phyloP scores from a whole-genome alignment of 2,113 vertebrate genomes.

The Cettia cetti region DNA sequence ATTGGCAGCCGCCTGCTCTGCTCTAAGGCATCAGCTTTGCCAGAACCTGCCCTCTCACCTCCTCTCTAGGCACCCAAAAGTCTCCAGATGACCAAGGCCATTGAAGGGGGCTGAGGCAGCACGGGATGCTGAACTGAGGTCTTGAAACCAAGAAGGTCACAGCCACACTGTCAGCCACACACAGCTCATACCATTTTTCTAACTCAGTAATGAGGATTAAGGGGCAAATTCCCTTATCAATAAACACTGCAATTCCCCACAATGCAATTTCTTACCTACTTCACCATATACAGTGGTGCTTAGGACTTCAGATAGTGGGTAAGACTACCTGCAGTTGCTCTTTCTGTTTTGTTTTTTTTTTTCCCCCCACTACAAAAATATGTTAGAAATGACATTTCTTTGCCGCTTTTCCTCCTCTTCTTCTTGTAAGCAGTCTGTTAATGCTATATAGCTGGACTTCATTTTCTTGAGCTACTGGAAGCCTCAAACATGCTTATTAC shows the following conservation, averaged over 20 bases:
- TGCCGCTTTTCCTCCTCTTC: neutral
- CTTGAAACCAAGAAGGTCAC: neutral
- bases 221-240: neutral
- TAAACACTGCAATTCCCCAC: neutral
- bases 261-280: neutral
- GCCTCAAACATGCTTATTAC: neutral
- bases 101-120: neutral
- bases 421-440: neutral
- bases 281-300: neutral
- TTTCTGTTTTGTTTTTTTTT: neutral
- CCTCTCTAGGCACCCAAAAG: neutral
- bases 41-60: neutral
- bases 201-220: neutral
- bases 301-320: neutral
- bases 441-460: neutral
- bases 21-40: neutral
- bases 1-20: neutral
- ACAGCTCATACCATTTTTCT: neutral
- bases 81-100: neutral
- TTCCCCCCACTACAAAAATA: neutral
- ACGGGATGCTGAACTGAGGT: fast-evolving
- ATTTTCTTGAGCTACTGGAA: neutral
- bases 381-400: neutral
- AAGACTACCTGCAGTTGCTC: neutral
- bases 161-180: neutral